These are phyloP conservation scores for Stegodyphus dumicola DNA, from an alignment of 1,140 invertebrate genomes.

Conservation along the genomic window DNA sequence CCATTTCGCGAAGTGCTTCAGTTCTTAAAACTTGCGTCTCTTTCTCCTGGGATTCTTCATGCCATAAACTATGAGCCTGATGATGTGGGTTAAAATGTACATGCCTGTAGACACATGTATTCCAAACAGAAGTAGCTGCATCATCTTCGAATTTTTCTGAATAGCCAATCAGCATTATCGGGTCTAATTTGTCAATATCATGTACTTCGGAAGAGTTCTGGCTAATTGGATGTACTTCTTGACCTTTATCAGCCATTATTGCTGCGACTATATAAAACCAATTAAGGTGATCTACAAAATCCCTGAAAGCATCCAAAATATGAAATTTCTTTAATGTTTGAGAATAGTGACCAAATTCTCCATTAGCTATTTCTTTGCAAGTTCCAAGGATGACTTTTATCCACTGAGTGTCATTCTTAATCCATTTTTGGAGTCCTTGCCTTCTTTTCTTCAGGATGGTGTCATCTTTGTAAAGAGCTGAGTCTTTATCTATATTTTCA, in stretches of 20 bases:
- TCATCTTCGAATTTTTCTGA: slow-evolving; percentile 45
- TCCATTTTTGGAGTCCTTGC: background rate
- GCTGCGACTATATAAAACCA: slow-evolving; percentile 23
- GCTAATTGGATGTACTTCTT: slow-evolving; percentile 1
- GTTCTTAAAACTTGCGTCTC: background rate
- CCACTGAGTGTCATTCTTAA: slow-evolving; percentile 11
- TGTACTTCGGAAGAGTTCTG: slow-evolving; percentile 31
- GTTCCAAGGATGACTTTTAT: slow-evolving; percentile 3
- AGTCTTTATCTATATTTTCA: slow-evolving; percentile 7
- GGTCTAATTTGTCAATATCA: slow-evolving; percentile 54
- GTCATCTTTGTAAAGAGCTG: slow-evolving; percentile 20
- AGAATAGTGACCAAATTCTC: background rate
- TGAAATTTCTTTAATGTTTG: background rate
- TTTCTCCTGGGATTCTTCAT: background rate
- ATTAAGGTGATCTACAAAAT: slow-evolving; percentile 41
- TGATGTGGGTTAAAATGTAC: slow-evolving; percentile 35
- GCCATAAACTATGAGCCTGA: slow-evolving; percentile 42
- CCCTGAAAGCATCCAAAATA: slow-evolving; percentile 27
- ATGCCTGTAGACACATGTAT: slow-evolving; percentile 22
- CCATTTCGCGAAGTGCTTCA: slow-evolving; percentile 32
- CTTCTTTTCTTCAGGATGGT: slow-evolving; percentile 11
- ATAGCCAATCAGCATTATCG: slow-evolving; percentile 41
- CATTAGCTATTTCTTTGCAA: slow-evolving; percentile 16
- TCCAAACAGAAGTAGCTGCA: slow-evolving; percentile 23
- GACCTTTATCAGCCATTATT: slow-evolving; percentile 17